phyloP scores from a whole-genome alignment of 1,140 invertebrate species.

The Nebria ingens region DNA sequence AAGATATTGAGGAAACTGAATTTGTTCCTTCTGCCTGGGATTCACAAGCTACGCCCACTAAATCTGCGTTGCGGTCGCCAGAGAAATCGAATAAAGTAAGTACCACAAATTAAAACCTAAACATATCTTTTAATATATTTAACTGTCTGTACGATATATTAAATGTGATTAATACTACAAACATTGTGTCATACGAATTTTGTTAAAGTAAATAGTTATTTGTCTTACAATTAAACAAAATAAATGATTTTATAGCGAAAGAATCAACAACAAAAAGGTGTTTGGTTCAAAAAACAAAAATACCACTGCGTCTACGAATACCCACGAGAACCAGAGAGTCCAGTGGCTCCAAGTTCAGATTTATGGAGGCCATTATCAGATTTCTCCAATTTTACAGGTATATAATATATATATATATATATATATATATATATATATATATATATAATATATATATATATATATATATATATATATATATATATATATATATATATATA shows the following conservation, averaged over 20 bases:
- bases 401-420: no score
- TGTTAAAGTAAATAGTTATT: no score
- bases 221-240: not conserved
- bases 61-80: slow-evolving; percentile 43
- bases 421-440: no score
- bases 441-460: no score
- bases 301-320: slow-evolving; percentile 76
- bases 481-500: no score
- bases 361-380: slow-evolving; percentile 30
- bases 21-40: slow-evolving; percentile 51
- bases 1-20: slow-evolving; percentile 46
- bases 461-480: no score
- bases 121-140: no score
- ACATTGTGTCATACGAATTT: no score
- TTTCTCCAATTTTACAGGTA: slow-evolving; percentile 30
- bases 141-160: no score
- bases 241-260: slow-evolving; percentile 26
- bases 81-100: slow-evolving; percentile 31
- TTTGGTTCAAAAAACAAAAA: slow-evolving; percentile 72
- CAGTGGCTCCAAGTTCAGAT: slow-evolving; percentile 27
- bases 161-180: no score
- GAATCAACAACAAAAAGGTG: slow-evolving; percentile 43
- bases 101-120: no score
- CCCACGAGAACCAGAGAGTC: slow-evolving; percentile 50
- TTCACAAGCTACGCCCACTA: slow-evolving; percentile 42